Conservation (phyloP, 2,113 vertebrate species). For the Ciconia stormi region DNA sequence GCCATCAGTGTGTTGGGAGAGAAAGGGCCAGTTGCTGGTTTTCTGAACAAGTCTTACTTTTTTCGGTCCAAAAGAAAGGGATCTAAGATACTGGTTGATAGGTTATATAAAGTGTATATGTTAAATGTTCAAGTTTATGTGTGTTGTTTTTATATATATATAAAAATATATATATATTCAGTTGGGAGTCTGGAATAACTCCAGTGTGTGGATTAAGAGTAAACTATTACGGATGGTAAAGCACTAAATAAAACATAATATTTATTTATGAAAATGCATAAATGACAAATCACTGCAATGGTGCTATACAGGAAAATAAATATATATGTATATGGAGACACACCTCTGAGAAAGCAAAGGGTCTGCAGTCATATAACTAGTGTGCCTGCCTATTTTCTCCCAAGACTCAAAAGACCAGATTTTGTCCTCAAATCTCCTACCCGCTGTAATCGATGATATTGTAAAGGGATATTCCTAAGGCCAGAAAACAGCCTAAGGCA, state of each 20-base stretch:
- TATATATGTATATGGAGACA: not conserved
- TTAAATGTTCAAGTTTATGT: conserved; percentile 64
- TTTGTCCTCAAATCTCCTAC: not conserved
- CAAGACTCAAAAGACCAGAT: not conserved
- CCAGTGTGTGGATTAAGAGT: conserved; percentile 70
- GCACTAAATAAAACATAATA: conserved; percentile 69
- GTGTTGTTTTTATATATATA: not conserved
- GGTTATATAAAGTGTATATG: conserved; percentile 46
- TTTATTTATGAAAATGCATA: conserved; percentile 77
- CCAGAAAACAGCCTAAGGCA: not conserved
- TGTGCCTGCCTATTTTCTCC: not conserved
- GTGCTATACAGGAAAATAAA: not conserved
- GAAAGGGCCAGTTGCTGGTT: not conserved
- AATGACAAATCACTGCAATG: conserved; percentile 18
- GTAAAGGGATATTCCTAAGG: not conserved
- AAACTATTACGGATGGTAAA: conserved; percentile 70
- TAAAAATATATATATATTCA: conserved; percentile 55
- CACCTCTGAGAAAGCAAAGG: conserved; percentile 2
- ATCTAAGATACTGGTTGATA: conserved; percentile 45
- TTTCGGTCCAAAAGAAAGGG: not conserved
- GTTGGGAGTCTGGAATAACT: conserved; percentile 66
- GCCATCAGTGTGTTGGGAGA: not conserved
- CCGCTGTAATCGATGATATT: not conserved
- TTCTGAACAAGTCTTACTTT: conserved; percentile 7
- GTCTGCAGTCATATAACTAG: not conserved